Evolutionary conservation across 2,113 vertebrate species (phyloP).

Genomic region (Coregonus clupeaformis): DNA sequence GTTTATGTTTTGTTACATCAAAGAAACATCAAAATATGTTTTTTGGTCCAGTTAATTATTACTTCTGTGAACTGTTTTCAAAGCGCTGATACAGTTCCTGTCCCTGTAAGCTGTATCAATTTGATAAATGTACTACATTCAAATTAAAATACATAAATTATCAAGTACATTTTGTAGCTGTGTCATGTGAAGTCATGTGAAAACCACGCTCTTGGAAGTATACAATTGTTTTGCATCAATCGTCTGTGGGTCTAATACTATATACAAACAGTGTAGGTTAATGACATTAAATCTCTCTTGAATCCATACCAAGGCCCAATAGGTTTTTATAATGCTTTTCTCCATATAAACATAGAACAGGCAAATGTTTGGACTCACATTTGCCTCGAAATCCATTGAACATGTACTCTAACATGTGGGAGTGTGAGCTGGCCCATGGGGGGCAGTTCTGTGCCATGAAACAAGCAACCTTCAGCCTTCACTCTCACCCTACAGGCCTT

Average conservation of each 20-base stretch:
- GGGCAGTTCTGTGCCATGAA: conserved; percentile 47
- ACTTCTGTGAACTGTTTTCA: neutral
- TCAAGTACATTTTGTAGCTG: neutral
- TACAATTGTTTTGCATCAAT: too few relatives aligned
- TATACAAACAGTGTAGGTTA: too few relatives aligned
- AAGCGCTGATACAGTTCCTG: neutral
- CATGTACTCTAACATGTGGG: conserved; percentile 38
- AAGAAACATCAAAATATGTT: neutral
- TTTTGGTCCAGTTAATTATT: neutral
- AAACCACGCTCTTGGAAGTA: too few relatives aligned
- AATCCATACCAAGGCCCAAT: too few relatives aligned
- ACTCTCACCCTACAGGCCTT: conserved; percentile 55
- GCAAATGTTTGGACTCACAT: too few relatives aligned
- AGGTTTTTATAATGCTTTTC: too few relatives aligned
- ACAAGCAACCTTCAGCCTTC: conserved; percentile 54
- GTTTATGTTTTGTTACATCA: neutral
- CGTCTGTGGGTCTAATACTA: too few relatives aligned
- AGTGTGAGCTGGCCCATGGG: conserved; percentile 56
- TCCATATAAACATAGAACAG: too few relatives aligned
- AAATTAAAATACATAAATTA: neutral
- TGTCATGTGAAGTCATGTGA: too few relatives aligned
- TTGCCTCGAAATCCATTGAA: neutral
- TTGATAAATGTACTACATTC: neutral
- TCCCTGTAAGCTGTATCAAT: neutral
- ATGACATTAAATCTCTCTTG: too few relatives aligned